phyloP scores from a whole-genome alignment of 2,797 vertebrate species.

The Remorina albescens region DNA sequence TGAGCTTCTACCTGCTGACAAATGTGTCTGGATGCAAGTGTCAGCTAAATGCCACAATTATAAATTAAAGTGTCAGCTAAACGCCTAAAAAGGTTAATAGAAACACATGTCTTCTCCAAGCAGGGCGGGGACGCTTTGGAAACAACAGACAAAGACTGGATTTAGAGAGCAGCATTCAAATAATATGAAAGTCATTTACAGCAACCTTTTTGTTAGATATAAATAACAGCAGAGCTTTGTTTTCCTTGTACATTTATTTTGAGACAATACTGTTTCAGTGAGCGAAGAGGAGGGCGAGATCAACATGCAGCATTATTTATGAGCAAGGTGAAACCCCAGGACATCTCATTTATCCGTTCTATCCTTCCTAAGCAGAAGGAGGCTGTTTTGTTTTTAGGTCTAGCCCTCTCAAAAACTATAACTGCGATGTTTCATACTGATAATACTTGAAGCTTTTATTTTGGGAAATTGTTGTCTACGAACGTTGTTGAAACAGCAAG shows the following conservation, averaged over 20 bases:
- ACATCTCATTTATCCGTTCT: constrained; percentile 45
- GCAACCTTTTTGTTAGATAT: not conserved
- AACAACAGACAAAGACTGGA: constrained; percentile 2
- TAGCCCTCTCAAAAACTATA: constrained; percentile 6
- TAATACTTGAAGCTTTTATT: not conserved
- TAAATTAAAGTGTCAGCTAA: constrained; percentile 21
- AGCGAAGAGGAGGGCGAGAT: constrained; percentile 21
- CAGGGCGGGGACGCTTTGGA: not conserved
- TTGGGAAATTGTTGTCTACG: not conserved
- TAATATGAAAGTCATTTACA: not conserved
- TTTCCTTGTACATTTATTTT: constrained; percentile 1
- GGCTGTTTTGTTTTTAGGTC: constrained; percentile 23
- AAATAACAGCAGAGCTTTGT: constrained; percentile 5
- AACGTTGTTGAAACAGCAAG: not conserved
- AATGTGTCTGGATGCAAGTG: constrained; percentile 15
- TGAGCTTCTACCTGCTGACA: constrained; percentile 27
- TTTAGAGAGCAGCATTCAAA: not conserved
- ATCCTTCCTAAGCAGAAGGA: constrained; percentile 21
- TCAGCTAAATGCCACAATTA: constrained; percentile 32
- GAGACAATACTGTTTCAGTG: constrained; percentile 12
- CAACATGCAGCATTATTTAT: constrained; percentile 34
- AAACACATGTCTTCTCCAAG: not conserved
- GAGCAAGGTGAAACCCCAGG: constrained; percentile 38
- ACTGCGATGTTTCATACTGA: not conserved
- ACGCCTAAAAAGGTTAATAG: constrained; percentile 16